These are phyloP conservation scores for Drosophila eohydei DNA, from an alignment of 2,888 invertebrate species.

Conservation along the genomic window DNA sequence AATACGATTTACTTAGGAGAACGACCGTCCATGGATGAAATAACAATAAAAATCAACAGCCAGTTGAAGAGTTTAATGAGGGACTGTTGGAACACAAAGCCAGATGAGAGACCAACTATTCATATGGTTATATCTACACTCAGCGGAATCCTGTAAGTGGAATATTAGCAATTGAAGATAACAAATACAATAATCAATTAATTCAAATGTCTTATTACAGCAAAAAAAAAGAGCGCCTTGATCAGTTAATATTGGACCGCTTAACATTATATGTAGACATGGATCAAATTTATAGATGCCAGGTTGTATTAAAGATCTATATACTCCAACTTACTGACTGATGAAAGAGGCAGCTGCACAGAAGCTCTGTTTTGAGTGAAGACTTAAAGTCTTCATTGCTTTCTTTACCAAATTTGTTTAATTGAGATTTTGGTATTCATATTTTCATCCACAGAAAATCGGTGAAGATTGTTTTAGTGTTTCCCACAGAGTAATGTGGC, in stretches of 20 bases:
- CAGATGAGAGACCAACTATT: neutral
- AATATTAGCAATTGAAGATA: neutral
- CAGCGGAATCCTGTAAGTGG: neutral
- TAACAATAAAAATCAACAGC: neutral
- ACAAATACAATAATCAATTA: neutral
- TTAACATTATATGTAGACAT: neutral
- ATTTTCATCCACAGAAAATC: neutral
- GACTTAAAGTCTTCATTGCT: too few species aligned
- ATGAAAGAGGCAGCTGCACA: too few species aligned
- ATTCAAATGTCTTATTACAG: neutral
- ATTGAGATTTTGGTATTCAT: too few species aligned
- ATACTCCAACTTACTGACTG: too few species aligned
- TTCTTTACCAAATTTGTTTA: too few species aligned
- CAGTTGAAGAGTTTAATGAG: neutral
- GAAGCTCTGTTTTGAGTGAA: too few species aligned
- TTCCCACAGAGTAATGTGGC: neutral
- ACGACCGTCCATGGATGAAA: neutral
- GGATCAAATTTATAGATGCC: neutral
- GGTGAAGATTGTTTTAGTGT: neutral
- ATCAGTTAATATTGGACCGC: neutral
- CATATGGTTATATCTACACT: neutral
- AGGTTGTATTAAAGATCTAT: neutral
- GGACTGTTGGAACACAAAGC: neutral
- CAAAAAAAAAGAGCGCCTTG: neutral
- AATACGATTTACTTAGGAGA: neutral